Evolutionary conservation across 2,888 invertebrate genomes (phyloP).

Genomic region (Nymphalis polychloros): DNA sequence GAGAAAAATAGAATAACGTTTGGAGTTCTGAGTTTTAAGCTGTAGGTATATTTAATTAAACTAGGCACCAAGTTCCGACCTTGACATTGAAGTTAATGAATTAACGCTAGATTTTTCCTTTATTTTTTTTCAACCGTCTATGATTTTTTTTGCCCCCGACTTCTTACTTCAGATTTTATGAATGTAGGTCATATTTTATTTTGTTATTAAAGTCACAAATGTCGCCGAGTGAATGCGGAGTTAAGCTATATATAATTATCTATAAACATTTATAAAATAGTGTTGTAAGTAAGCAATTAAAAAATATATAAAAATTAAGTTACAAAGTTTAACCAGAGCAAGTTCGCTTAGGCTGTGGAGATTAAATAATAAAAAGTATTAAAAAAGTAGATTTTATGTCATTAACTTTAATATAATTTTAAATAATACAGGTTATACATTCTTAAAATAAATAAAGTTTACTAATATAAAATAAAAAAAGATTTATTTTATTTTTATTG

Average conservation of each 20-base stretch:
- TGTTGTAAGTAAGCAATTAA: too few species aligned
- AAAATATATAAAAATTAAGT: too few species aligned
- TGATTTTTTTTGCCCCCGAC: slow-evolving; percentile 13
- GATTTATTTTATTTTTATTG: too few species aligned
- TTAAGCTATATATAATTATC: neutral
- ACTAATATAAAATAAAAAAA: too few species aligned
- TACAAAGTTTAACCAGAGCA: too few species aligned
- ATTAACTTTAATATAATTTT: too few species aligned
- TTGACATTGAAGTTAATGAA: neutral
- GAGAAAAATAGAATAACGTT: too few species aligned
- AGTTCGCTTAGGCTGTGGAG: neutral
- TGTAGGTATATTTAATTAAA: neutral
- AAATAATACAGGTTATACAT: too few species aligned
- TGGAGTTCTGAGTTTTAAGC: neutral
- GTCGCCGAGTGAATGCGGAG: neutral
- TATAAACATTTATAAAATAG: neutral
- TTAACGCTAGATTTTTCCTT: slow-evolving; percentile 11
- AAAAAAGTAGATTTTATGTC: too few species aligned
- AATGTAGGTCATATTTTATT: slow-evolving; percentile 27
- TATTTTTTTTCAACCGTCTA: neutral
- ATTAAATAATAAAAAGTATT: neutral
- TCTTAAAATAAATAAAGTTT: too few species aligned
- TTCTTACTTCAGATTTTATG: slow-evolving; percentile 13
- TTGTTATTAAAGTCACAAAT: slow-evolving; percentile 20
- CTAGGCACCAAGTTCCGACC: neutral